Evolutionary conservation across 1,140 invertebrate genomes (phyloP), one percentile per base, ranked within the genome.

Genomic region (Drosophila jambulina): DNA sequence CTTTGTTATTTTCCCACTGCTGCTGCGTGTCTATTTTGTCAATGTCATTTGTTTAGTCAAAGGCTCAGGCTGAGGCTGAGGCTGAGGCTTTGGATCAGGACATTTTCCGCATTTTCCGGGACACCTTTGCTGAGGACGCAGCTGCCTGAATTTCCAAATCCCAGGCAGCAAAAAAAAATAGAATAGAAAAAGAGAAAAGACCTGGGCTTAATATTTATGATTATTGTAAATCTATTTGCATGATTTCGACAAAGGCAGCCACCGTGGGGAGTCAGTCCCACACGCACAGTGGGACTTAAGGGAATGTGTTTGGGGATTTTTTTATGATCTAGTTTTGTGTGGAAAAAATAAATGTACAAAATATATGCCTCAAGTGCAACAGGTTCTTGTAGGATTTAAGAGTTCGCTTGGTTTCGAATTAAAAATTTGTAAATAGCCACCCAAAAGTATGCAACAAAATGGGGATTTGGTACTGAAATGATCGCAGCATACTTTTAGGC

Each of bases 221-320:
- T 84, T 64, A 85, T 85, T 85, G 78, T 85, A 86, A 86, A 85
- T 81, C 82, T 86, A 85, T 85, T 86, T 85, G 76, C 82, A 78
- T 74, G 62, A 85, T 78, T 68, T 45, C 56, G 13, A 59, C 53
- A 77, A 80, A 58, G 71, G 45, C 49, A 36, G 6, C 6, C 43
- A 34, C n/a, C 48, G 2, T 23, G 43, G 21, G 4, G 34, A 54
- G 59, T 15, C 17, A 1, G 40, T 19, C 3, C 7, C 56, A 46
- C 5, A 29, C 12, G 25, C n/a, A 65, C 69, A 72, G 21, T 59
- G 48, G 40, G 29, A 2, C 25, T 19, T 21, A 54, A 1, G 19
- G 34, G 32, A 17, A 36, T n/a, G 5, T 60, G 40, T 42, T 23
- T 1, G 0, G 21, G 12, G 42, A 5, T 21, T 21, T 21, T 45